Conservation (phyloP, 1,140 invertebrate genomes). For the Leptonema lineaticorne region DNA sequence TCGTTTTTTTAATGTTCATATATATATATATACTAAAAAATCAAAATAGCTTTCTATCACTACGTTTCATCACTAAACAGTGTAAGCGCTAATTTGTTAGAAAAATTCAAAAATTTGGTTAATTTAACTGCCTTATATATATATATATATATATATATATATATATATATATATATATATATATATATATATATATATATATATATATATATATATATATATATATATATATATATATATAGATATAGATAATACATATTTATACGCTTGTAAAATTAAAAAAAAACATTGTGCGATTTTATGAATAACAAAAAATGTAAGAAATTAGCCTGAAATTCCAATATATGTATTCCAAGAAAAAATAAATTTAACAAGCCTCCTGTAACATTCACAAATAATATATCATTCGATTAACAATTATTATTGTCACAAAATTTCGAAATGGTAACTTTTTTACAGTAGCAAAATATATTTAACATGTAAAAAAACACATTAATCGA, state of each 20-base stretch:
- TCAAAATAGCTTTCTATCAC: conserved; percentile 11
- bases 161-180: no score
- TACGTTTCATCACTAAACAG: conserved; percentile 9
- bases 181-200: no score
- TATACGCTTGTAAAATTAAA: not conserved
- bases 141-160: not conserved
- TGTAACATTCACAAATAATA: not conserved
- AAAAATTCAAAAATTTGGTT: conserved; percentile 14
- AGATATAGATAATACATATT: no score
- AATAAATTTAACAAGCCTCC: not conserved
- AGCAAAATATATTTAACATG: not conserved
- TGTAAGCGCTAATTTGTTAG: conserved; percentile 3
- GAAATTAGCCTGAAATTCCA: not conserved
- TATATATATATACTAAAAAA: not conserved
- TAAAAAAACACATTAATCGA: no score
- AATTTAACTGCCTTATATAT: not conserved
- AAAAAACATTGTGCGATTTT: not conserved
- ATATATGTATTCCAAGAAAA: not conserved
- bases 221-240: no score
- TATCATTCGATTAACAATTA: not conserved
- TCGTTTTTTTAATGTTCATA: not conserved
- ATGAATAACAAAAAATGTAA: not conserved
- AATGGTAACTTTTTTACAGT: not conserved
- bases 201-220: no score
- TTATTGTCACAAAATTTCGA: not conserved